Base-by-base conservation (phyloP, 2,888 invertebrate species). In the Epinotia brunnichana region DNA sequence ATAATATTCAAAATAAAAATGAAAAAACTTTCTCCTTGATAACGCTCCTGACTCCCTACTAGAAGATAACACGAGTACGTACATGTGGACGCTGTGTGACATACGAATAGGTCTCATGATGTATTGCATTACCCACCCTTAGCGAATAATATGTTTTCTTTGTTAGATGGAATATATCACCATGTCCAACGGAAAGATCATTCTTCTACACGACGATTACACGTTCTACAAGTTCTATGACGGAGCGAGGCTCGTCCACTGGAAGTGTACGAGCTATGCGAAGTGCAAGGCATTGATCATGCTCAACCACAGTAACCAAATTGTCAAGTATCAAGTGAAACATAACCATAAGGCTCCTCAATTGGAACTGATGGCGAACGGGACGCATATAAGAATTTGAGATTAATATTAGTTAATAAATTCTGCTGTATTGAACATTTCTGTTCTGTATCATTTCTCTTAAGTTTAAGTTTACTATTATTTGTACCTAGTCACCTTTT, bases 211-310 rank as follows among this genome's bases (percentile, higher is more conserved):
- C n/a, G 56, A 70, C 17, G 61, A 61, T 41, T 67, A 69, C 48
- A 64, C 68, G 3, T 74, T 66, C 51, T 64, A 72, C 56, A 73
- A 72, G 39, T 51, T 48, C 17, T 54, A 74, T 7, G 80, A 81
- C 0, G 84, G 83, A 0, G 24, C 69, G 0, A 79, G 85, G 29
- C 85, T 75, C 71, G 76, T 79, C 11, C 87, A 86, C 70, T 86
- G 85, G 17, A 82, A 74, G 4, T 66, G 78, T 3, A 19, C 74
- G 3, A 78, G 80, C 11, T 81, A 79, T 24, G 17, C 70, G 60
- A 73, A 75, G 11, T 89, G 87, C 73, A 79, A 78, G 19, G 87
- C 88, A 0, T 80, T 78, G 53, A 68, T 85, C 0, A 82, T 85
- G 29, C 41, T 88, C 21, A 78, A 81, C 0, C 77, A 74, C 0